Percentiles rank a stretch among this genome's conserved stretches.
Evolutionary conservation across 2,888 invertebrate species (phyloP).

Genomic region (Orthonychiurus folsomi): DNA sequence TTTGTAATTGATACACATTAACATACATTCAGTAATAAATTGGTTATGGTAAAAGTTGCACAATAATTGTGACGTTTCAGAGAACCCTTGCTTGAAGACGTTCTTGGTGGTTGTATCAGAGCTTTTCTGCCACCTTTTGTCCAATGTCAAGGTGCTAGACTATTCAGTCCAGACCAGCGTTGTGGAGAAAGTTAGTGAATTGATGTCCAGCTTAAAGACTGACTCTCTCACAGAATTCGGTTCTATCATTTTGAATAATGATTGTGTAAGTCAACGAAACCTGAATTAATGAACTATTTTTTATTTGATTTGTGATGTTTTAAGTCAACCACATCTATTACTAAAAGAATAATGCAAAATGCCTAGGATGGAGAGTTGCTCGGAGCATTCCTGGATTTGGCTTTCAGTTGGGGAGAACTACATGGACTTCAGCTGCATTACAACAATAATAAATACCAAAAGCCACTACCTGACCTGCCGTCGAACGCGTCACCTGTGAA

Average conservation of each 20-base stretch:
- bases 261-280: constrained; percentile 15
- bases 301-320: constrained; percentile 12
- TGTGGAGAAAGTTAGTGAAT: constrained; percentile 26
- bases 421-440: constrained; percentile 28
- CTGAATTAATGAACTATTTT: neutral
- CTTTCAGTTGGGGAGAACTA: constrained; percentile 30
- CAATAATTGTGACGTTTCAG: too few relatives aligned
- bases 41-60: too few relatives aligned
- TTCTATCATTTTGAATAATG: constrained; percentile 9
- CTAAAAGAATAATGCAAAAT: neutral
- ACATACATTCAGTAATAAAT: too few relatives aligned
- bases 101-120: constrained; percentile 23
- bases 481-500: constrained; percentile 11
- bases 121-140: constrained; percentile 23
- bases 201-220: constrained; percentile 26
- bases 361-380: constrained; percentile 22
- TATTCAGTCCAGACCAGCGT: constrained; percentile 22
- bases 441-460: constrained; percentile 24
- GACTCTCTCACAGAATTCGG: constrained; percentile 23
- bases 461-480: neutral
- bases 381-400: constrained; percentile 27
- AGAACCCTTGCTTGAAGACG: too few relatives aligned
- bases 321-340: neutral
- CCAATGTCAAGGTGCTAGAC: constrained; percentile 31
- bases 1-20: too few relatives aligned